Evolutionary conservation across 2,797 vertebrate species (phyloP).

Genomic region (Lerista edwardsae): DNA sequence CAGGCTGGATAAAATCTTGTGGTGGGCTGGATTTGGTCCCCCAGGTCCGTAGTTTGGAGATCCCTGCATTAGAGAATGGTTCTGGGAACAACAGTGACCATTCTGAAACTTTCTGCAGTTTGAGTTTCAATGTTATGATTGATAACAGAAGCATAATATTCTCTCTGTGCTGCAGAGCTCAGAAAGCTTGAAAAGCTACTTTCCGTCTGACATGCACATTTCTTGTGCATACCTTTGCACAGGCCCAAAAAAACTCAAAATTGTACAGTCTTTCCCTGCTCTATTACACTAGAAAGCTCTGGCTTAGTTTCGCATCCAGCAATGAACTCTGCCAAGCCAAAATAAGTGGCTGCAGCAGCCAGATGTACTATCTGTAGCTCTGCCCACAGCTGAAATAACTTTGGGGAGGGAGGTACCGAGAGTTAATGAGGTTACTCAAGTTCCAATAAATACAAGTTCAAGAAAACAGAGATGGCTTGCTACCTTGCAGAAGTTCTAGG

Average conservation of each 20-base stretch:
- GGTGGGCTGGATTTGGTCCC: no score
- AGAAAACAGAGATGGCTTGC: no score
- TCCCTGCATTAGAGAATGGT: neutral
- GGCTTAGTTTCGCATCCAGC: conserved; percentile 17
- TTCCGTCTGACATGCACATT: conserved; percentile 12
- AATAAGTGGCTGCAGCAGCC: conserved; percentile 20
- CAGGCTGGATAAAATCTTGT: no score
- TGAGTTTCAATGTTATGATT: neutral
- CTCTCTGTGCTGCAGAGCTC: conserved; percentile 5
- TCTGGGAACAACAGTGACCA: neutral
- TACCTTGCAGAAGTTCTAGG: no score
- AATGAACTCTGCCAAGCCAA: conserved; percentile 25
- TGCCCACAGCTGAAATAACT: conserved; percentile 15
- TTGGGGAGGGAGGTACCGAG: neutral
- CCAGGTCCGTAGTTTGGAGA: no score
- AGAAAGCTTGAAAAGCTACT: conserved; percentile 7
- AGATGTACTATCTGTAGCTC: conserved; percentile 3
- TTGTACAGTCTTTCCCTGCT: neutral
- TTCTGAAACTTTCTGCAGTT: neutral
- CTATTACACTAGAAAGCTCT: conserved; percentile 12
- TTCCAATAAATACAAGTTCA: no score
- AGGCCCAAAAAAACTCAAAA: conserved; percentile 8
- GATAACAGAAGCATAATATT: conserved; percentile 2
- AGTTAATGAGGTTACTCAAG: no score
- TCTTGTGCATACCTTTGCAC: conserved; percentile 12